Evolutionary conservation across 2,113 vertebrate species (phyloP).

Genomic region (Sigmodon hispidus): DNA sequence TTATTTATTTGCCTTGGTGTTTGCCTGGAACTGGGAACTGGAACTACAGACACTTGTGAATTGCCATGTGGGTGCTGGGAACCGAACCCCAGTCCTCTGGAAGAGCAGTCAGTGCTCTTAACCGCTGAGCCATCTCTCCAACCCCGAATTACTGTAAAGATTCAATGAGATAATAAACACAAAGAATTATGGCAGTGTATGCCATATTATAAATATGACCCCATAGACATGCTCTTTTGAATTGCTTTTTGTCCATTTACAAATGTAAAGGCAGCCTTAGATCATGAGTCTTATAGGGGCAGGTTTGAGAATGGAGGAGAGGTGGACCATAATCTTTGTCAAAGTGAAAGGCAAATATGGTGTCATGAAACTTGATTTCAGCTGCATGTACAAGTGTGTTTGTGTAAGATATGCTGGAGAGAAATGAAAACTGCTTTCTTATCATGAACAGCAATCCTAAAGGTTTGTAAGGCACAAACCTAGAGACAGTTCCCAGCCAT

Average conservation of each 20-base stretch:
- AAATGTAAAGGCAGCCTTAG: slow-evolving; percentile 26
- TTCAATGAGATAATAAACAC: slow-evolving; percentile 8
- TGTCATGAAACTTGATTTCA: slow-evolving; percentile 34
- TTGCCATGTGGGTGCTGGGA: no score
- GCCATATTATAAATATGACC: slow-evolving; percentile 2
- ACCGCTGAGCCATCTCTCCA: no score
- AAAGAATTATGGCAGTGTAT: background rate
- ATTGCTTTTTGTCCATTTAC: slow-evolving; percentile 44
- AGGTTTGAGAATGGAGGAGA: background rate
- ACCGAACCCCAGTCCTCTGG: no score
- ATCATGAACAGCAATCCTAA: background rate
- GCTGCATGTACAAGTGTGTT: background rate
- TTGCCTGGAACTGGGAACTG: no score
- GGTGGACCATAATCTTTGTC: background rate
- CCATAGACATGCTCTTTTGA: background rate
- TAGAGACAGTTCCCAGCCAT: background rate
- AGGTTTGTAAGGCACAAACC: background rate
- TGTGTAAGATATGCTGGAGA: background rate
- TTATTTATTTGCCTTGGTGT: no score
- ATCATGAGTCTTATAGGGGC: background rate
- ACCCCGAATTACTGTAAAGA: slow-evolving; percentile 5
- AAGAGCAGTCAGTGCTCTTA: no score
- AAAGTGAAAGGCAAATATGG: background rate
- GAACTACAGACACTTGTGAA: no score
- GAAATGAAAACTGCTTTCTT: slow-evolving; percentile 8